A percentile compares a stretch with the other conserved stretches of the same genome.
Conservation (phyloP, 2,888 invertebrate genomes). For the Amphimallon solstitiale region DNA sequence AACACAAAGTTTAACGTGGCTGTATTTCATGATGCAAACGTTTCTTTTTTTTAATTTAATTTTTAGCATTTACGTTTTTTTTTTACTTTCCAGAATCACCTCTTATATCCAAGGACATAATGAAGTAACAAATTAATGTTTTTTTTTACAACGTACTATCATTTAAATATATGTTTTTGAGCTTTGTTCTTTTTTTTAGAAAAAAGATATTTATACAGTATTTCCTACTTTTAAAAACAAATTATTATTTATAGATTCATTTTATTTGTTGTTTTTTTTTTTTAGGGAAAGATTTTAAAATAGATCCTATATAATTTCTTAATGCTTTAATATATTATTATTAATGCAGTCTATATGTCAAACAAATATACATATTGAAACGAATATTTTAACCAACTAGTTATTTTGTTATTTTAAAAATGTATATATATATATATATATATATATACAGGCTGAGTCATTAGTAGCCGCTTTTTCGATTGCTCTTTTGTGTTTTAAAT, state of each 20-base stretch:
- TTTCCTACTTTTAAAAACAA: neutral
- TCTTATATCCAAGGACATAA: constrained; percentile 57
- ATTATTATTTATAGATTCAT: constrained; percentile 24
- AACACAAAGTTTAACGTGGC: neutral
- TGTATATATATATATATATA: too few species aligned
- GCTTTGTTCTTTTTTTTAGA: too few species aligned
- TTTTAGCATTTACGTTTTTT: constrained; percentile 48
- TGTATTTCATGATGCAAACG: constrained; percentile 34
- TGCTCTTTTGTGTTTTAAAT: too few species aligned
- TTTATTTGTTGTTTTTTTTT: constrained; percentile 14
- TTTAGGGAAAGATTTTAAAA: constrained; percentile 9
- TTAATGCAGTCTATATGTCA: neutral
- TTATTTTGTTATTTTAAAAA: too few species aligned
- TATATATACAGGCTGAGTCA: too few species aligned
- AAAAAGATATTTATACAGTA: too few species aligned
- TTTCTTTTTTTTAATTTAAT: constrained; percentile 38
- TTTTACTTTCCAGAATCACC: constrained; percentile 59
- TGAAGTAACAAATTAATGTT: constrained; percentile 51
- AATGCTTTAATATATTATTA: neutral
- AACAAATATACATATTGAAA: neutral
- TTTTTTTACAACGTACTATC: constrained; percentile 18
- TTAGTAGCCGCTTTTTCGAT: too few species aligned
- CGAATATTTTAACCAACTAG: too few species aligned
- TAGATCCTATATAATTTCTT: constrained; percentile 37
- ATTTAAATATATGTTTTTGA: constrained; percentile 13